Percentiles rank a stretch among this genome's conserved stretches.
phyloP scores from a whole-genome alignment of 35 echinoderm and acorn worm species.

The Anneissia japonica region DNA sequence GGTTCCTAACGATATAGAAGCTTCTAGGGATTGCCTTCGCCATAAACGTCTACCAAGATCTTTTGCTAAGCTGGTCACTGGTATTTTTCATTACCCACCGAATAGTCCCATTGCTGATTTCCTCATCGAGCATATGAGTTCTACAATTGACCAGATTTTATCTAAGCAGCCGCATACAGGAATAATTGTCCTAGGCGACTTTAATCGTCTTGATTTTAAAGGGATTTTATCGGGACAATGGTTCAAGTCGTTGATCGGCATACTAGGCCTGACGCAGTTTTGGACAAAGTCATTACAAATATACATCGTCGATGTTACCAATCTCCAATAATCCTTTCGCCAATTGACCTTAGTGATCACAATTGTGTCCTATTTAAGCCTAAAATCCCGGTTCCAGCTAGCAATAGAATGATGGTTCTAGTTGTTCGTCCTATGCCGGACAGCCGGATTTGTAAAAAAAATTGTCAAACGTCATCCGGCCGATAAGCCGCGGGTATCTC shows the following conservation, averaged over 20 bases:
- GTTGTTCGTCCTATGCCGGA: constrained; percentile 29
- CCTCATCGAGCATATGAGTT: constrained; percentile 10
- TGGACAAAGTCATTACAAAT: constrained; percentile 33
- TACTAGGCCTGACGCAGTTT: constrained; percentile 15
- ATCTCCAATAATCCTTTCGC: constrained; percentile 3
- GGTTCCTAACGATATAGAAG: constrained; percentile 15
- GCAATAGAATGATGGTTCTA: not conserved
- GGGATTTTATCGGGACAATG: not conserved
- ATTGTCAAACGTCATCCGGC: too few species aligned
- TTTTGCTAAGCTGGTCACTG: not conserved
- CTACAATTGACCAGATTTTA: not conserved
- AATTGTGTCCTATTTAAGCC: constrained; percentile 3
- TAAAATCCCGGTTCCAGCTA: not conserved
- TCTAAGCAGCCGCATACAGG: constrained; percentile 16
- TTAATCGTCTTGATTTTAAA: constrained; percentile 24
- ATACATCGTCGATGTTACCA: not conserved
- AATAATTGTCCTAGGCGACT: constrained; percentile 23
- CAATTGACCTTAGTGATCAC: constrained; percentile 28
- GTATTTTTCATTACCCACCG: constrained; percentile 11
- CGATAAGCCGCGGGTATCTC: too few species aligned
- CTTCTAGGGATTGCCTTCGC: constrained; percentile 2
- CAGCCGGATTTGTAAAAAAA: constrained; percentile 26
- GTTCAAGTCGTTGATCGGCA: constrained; percentile 21
- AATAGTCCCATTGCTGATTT: constrained; percentile 1
- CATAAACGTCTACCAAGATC: not conserved